Conservation (phyloP, 2,888 invertebrate species). For the Callinectes sapidus region DNA sequence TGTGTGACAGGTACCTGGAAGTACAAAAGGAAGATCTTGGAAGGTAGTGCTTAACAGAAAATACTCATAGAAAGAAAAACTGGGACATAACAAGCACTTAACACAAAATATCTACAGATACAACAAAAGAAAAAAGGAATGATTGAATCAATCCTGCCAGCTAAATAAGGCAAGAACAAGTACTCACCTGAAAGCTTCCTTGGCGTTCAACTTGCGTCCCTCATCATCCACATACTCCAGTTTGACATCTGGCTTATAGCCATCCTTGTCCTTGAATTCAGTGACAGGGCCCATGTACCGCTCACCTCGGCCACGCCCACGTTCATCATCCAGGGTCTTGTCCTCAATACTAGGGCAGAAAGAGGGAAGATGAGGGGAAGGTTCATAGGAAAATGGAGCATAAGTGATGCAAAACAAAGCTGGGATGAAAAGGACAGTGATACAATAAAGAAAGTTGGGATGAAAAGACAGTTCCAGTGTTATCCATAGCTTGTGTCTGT, state of each 20-base stretch:
- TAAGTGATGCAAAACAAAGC: neutral
- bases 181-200: slow-evolving; percentile 88
- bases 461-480: no score
- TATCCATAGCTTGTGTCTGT: no score
- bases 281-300: slow-evolving; percentile 88
- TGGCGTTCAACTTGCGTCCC: slow-evolving; percentile 92
- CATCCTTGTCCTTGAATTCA: slow-evolving; percentile 93
- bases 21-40: neutral
- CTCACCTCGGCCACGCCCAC: slow-evolving; percentile 81
- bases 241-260: slow-evolving; percentile 94
- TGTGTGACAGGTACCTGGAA: slow-evolving; percentile 91
- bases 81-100: neutral
- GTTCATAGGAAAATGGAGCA: neutral
- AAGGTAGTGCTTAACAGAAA: neutral
- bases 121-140: neutral
- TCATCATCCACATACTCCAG: slow-evolving; percentile 98
- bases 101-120: no score
- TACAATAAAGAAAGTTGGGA: no score
- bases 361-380: neutral
- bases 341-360: slow-evolving; percentile 80
- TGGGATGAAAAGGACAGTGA: neutral
- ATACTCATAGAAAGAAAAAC: neutral
- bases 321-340: slow-evolving; percentile 85
- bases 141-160: neutral
- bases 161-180: neutral